phyloP scores from a whole-genome alignment of 1,140 invertebrate species.

The Drosophila watanabei region DNA sequence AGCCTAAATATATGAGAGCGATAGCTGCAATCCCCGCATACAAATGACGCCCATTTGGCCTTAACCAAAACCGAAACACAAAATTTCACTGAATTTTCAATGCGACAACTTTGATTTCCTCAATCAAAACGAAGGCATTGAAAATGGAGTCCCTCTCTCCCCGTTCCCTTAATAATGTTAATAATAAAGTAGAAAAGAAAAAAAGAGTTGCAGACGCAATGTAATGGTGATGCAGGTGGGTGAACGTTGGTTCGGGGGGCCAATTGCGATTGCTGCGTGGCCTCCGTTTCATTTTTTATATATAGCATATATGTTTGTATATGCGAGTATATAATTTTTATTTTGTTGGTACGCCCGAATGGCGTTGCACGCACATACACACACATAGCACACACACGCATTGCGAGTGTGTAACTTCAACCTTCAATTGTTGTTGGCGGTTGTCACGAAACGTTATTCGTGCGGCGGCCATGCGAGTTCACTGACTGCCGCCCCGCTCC shows the following conservation, averaged over 20 bases:
- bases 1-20: constrained; percentile 36
- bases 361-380: constrained; percentile 77
- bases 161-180: constrained; percentile 48
- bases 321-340: constrained; percentile 24
- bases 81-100: constrained; percentile 83
- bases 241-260: constrained; percentile 43
- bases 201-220: constrained; percentile 19
- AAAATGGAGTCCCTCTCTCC: constrained; percentile 40
- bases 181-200: constrained; percentile 43
- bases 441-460: constrained; percentile 83
- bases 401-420: constrained; percentile 77
- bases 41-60: constrained; percentile 56
- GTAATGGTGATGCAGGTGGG: constrained; percentile 17
- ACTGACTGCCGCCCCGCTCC: constrained; percentile 75
- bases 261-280: constrained; percentile 74
- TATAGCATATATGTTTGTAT: constrained; percentile 12
- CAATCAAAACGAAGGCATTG: constrained; percentile 82
- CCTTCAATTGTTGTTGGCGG: constrained; percentile 78
- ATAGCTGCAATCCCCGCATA: constrained; percentile 24
- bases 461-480: constrained; percentile 82
- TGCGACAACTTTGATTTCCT: constrained; percentile 73
- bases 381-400: constrained; percentile 55
- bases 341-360: constrained; percentile 80
- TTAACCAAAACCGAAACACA: constrained; percentile 50
- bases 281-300: constrained; percentile 63